phyloP scores from a whole-genome alignment of 2,113 vertebrate genomes.

The Cinclus mexicanus region DNA sequence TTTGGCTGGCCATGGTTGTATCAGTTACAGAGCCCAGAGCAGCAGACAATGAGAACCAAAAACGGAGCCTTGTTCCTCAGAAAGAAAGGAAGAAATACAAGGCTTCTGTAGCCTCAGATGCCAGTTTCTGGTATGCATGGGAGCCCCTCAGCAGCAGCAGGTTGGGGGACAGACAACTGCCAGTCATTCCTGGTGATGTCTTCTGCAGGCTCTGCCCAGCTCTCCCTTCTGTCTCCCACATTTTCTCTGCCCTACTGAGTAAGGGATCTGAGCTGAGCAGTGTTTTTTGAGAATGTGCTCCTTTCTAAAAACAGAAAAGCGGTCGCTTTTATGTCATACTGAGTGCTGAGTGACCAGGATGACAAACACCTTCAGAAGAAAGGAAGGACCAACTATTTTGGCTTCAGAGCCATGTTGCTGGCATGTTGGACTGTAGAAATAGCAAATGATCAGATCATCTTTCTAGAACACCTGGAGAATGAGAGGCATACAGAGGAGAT shows the following conservation, averaged over 20 bases:
- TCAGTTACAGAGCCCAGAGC: not conserved
- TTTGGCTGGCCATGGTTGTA: not conserved
- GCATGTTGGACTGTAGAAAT: not conserved
- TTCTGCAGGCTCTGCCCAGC: not conserved
- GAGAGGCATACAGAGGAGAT: not conserved
- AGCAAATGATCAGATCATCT: not conserved
- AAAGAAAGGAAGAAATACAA: slow-evolving; percentile 17
- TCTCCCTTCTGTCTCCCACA: not conserved
- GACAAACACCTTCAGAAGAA: not conserved
- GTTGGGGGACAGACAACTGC: not conserved
- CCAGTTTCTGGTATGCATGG: not conserved
- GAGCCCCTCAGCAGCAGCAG: not conserved
- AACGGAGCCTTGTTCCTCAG: not conserved
- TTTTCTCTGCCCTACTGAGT: not conserved
- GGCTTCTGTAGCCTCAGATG: not conserved
- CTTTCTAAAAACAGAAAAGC: not conserved
- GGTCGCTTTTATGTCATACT: not conserved
- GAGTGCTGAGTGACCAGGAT: not conserved
- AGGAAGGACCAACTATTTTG: not conserved
- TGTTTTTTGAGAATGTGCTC: not conserved
- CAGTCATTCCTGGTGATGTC: not conserved
- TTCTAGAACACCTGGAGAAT: not conserved
- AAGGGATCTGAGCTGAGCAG: not conserved
- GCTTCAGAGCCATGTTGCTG: not conserved
- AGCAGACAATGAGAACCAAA: not conserved